These are phyloP conservation scores for Ametastegia equiseti DNA, from an alignment of 2,888 invertebrate species.

Conservation along the genomic window DNA sequence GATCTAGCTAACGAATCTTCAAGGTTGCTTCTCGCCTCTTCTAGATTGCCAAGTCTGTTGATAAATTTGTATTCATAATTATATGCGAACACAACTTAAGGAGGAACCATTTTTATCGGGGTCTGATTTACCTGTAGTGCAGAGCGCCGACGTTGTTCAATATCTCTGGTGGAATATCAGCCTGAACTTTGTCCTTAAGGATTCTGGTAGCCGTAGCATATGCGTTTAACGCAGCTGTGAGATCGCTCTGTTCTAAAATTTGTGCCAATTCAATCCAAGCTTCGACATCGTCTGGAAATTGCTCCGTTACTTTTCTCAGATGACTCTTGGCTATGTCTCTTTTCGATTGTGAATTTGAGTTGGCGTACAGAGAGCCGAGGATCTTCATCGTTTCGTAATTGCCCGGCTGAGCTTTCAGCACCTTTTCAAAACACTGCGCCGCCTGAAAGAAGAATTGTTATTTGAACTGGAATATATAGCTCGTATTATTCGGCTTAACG, in stretches of 20 bases:
- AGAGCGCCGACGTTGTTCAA: constrained; percentile 97
- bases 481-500: neutral
- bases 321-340: constrained; percentile 96
- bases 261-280: constrained; percentile 99
- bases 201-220: constrained; percentile 96
- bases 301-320: constrained; percentile 96
- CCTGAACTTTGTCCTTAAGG: constrained; percentile 93
- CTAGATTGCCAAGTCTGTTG: constrained; percentile 87
- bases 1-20: constrained; percentile 92
- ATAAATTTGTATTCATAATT: constrained; percentile 44
- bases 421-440: constrained; percentile 98
- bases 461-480: no score
- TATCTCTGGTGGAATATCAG: constrained; percentile 98
- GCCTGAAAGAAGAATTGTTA: constrained; percentile 80
- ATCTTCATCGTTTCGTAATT: constrained; percentile 99
- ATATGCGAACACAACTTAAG: neutral
- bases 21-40: constrained; percentile 90
- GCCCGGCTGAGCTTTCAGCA: constrained; percentile 96
- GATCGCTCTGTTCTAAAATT: constrained; percentile 96
- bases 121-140: constrained; percentile 82
- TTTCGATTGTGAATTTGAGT: constrained; percentile 91
- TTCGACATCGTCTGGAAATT: constrained; percentile 98
- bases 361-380: constrained; percentile 96
- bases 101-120: neutral
- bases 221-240: constrained; percentile 89